Conservation (phyloP, 1,140 invertebrate species). For the Hestina assimilis region DNA sequence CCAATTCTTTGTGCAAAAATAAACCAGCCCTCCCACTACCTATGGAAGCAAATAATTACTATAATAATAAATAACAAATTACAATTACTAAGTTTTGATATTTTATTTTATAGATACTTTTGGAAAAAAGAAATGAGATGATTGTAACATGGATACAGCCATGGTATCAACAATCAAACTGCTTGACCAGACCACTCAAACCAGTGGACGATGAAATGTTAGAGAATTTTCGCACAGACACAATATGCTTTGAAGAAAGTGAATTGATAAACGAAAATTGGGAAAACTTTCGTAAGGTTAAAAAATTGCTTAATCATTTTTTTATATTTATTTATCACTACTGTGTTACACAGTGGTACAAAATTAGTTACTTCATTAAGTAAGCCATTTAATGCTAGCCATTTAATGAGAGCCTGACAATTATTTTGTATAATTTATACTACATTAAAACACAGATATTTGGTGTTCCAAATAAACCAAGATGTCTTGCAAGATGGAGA, state of each 20-base stretch:
- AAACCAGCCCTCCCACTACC: no score
- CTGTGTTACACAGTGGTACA: no score
- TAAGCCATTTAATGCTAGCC: no score
- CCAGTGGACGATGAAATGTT: conserved; percentile 5
- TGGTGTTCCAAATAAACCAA: conserved; percentile 48
- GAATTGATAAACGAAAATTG: conserved; percentile 44
- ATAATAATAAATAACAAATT: no score
- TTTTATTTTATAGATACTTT: conserved; percentile 31
- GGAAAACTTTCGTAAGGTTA: conserved; percentile 41
- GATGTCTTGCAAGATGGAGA: conserved; percentile 55
- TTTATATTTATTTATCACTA: no score
- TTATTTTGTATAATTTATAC: no score
- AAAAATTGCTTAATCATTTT: not conserved
- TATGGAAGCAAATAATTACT: no score
- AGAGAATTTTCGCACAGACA: conserved; percentile 27
- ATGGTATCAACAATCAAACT: conserved; percentile 45
- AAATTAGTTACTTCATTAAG: no score
- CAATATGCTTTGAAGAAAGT: conserved; percentile 37
- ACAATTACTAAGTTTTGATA: not conserved
- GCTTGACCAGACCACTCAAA: conserved; percentile 38
- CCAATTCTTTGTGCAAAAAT: no score
- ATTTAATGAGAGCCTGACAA: no score
- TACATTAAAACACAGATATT: conserved; percentile 40
- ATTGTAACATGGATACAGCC: conserved; percentile 45
- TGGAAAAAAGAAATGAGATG: conserved; percentile 32